These are phyloP conservation scores for Dexiosoma caninum DNA, from an alignment of 2,888 invertebrate species.

Conservation along the genomic window DNA sequence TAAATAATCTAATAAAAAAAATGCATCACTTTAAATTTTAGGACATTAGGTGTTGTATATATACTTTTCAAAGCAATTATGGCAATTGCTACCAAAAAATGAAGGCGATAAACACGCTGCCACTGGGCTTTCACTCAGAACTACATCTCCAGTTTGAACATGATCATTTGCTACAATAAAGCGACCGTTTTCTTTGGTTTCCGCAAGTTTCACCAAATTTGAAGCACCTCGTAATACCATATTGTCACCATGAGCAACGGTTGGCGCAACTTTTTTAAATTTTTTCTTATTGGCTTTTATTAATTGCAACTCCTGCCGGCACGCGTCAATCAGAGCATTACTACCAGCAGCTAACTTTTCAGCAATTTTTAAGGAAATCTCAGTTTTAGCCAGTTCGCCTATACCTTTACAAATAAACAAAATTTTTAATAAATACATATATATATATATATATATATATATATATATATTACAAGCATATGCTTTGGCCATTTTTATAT, in stretches of 20 bases:
- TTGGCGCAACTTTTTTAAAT: conserved; percentile 64
- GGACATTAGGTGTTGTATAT: not conserved
- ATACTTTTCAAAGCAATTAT: conserved; percentile 87
- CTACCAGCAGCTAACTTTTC: conserved; percentile 80
- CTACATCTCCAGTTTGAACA: conserved; percentile 83
- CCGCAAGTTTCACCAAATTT: conserved; percentile 80
- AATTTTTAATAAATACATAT: not conserved
- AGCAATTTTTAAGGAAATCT: conserved; percentile 83
- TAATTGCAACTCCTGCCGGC: conserved; percentile 78
- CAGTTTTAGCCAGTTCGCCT: conserved; percentile 81
- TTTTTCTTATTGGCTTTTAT: conserved; percentile 64
- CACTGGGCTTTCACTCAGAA: conserved; percentile 85
- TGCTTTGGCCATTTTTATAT: conserved; percentile 84
- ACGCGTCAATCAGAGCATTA: conserved; percentile 75
- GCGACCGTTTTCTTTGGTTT: conserved; percentile 82
- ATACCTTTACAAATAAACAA: conserved; percentile 75
- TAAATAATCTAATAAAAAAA: conserved; percentile 78
- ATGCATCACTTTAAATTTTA: not conserved
- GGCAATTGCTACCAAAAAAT: conserved; percentile 87
- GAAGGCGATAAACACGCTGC: conserved; percentile 86
- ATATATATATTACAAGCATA: conserved; percentile 79
- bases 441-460: too few species aligned
- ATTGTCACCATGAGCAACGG: conserved; percentile 80
- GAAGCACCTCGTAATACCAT: conserved; percentile 81
- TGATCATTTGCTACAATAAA: conserved; percentile 82